Evolutionary conservation across 2,888 invertebrate species (phyloP), one percentile per base, ranked within the genome.

Genomic region (Cantharis nigra): DNA sequence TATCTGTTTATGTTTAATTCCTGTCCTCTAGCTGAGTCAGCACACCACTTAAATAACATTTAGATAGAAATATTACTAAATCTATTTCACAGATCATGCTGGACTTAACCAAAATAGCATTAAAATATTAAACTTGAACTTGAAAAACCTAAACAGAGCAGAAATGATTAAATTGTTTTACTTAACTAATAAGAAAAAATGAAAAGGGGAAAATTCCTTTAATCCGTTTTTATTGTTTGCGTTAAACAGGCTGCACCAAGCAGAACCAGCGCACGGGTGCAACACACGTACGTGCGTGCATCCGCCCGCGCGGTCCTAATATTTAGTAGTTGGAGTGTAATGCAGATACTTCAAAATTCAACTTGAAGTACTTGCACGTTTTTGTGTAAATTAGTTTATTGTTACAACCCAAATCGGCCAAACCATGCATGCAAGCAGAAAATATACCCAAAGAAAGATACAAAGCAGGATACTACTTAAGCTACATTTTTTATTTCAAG

Each of bases 141-240:
- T 64, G 72, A 70, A 64, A 75, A 81, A 77, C 71, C 70, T 73
- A 14, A 26, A 16, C 30, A 75, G 71, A 69, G 23, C 63, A 63
- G 69, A 70, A 63, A 75, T 65, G 65, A 69, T 30, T 72, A 2
- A 72, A 72, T 33, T 18, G 28, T 69, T 69, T 33, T 18, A 30
- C 14, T 78, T 81, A 77, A 77, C 67, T 77, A 82, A 82, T 71
- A 67, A 82, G 80, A 79, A 74, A 69, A 79, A 81, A 79, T 64
- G 67, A 79, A 78, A 79, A 67, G 75, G 72, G 76, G 74, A 65
- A 67, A 23, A 67, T 23, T 67, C 16, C 69, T 49, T 78, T 77
- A 85, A 87, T 87, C 87, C 87, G 87, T 87, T 87, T 87, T 87
- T 87, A 87, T 87, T 86, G 86, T 83, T 71, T 80, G 73, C n/a